A percentile compares a stretch with the other conserved stretches of the same genome.
phyloP scores from a whole-genome alignment of 2,797 vertebrate genomes.

The Eospalax fontanierii region DNA sequence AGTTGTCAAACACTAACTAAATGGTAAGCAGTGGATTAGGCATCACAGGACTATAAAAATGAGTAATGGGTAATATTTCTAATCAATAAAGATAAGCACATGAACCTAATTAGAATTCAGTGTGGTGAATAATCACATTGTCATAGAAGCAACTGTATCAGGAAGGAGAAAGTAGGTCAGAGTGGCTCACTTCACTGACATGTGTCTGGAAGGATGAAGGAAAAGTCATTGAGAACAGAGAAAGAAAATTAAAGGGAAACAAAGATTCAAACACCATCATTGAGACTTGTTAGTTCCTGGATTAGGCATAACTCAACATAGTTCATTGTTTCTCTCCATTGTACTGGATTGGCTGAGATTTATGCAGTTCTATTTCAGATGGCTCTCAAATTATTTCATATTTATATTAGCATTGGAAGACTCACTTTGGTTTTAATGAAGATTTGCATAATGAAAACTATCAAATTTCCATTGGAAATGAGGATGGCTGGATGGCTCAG shows the following conservation, averaged over 20 bases:
- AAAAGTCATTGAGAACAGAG: neutral
- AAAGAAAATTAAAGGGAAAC: neutral
- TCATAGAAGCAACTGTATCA: neutral
- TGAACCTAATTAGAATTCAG: neutral
- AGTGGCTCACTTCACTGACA: neutral
- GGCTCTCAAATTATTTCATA: neutral
- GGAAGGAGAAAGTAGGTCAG: neutral
- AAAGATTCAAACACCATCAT: neutral
- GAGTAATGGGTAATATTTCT: neutral
- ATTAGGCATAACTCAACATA: neutral
- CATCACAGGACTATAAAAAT: neutral
- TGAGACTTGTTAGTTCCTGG: neutral
- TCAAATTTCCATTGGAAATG: neutral
- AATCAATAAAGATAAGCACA: neutral
- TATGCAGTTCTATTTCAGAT: neutral
- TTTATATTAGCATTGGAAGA: neutral
- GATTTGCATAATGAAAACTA: neutral
- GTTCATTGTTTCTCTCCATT: neutral
- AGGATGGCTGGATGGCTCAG: neutral
- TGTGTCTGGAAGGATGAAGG: neutral
- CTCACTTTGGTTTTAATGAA: conserved; percentile 13
- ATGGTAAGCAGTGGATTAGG: neutral
- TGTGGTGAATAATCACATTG: neutral
- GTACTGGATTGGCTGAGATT: neutral
- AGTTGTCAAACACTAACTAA: neutral